These are phyloP conservation scores for Drosophila kikkawai DNA, from an alignment of 1,140 invertebrate genomes.

Conservation along the genomic window DNA sequence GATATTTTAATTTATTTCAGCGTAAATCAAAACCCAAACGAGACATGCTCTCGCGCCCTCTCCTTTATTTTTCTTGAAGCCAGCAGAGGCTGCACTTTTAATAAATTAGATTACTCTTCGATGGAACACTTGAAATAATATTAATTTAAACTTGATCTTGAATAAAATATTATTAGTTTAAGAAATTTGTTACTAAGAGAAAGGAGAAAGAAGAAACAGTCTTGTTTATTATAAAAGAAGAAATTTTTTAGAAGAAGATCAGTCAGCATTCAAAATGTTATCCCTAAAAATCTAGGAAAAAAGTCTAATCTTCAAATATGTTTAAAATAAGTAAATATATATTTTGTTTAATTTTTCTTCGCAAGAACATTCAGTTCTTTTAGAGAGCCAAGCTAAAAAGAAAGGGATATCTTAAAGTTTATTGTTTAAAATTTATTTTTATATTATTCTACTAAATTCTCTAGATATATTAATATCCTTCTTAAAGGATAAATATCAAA, in stretches of 20 bases:
- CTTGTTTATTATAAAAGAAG: background rate
- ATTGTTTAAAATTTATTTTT: no score
- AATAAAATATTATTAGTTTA: background rate
- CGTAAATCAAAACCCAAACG: slow-evolving; percentile 84
- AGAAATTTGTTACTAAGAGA: no score
- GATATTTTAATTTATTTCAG: slow-evolving; percentile 85
- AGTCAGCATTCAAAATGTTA: background rate
- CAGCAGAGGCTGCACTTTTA: slow-evolving; percentile 76
- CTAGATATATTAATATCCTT: background rate
- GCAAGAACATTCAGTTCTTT: no score
- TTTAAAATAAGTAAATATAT: background rate
- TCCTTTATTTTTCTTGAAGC: slow-evolving; percentile 14
- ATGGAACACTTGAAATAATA: slow-evolving; percentile 16
- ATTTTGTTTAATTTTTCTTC: background rate
- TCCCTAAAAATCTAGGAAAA: background rate
- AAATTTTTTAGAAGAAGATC: background rate
- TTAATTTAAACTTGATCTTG: background rate
- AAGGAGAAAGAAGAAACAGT: no score
- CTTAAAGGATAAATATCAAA: no score
- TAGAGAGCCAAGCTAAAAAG: background rate
- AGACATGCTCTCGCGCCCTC: slow-evolving; percentile 49
- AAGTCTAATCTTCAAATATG: background rate
- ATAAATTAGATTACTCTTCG: slow-evolving; percentile 80
- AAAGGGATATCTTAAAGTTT: no score
- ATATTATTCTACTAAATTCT: background rate